Base-by-base conservation (phyloP, 2,113 vertebrate species). In the Sitta europaea region DNA sequence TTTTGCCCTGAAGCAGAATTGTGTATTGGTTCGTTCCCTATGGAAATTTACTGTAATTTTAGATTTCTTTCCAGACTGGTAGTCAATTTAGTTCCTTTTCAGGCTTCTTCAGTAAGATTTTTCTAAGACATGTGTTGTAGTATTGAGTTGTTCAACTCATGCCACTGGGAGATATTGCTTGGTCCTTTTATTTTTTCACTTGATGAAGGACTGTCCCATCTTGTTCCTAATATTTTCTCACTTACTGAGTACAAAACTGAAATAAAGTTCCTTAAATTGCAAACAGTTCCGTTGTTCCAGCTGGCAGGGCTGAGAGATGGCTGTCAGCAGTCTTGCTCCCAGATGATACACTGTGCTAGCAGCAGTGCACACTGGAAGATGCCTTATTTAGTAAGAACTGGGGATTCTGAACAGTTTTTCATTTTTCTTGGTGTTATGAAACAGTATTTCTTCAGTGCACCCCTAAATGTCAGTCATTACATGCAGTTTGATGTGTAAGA, bases 51-150 rank as follows among this genome's bases (percentile, higher is more conserved):
- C 40, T 43, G 6, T 55, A 55, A 43, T 48, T 87, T 74, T 71
- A 67, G n/a, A 27, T 92, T 85, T 85, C 27, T 88, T 85, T 75
- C 36, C 43, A 76, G 47, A 12, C 15, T 42, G 23, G 27, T 36
- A 18, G 27, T 47, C 55, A 76, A 7, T 92, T 65, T 82, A 70
- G 36, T 74, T 80, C 33, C 33, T 86, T 92, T 50, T 86, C n/a
- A 61, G 1, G 59, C 22, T 88, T 76, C 27, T 72, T 14, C 9
- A 42, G 58, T 65, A 65, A 25, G 23, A 68, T 89, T 71, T 91
- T 86, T 75, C 19, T 50, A 63, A 67, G 15, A 33, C n/a, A 3
- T 35, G 8, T 33, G 21, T 62, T 77, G 29, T 74, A 43, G 23
- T 38, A 74, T 6, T 68, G 12, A 66, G 29, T 54, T 79, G 5